Conservation (phyloP, 2,113 vertebrate species). For the Neofelis nebulosa region DNA sequence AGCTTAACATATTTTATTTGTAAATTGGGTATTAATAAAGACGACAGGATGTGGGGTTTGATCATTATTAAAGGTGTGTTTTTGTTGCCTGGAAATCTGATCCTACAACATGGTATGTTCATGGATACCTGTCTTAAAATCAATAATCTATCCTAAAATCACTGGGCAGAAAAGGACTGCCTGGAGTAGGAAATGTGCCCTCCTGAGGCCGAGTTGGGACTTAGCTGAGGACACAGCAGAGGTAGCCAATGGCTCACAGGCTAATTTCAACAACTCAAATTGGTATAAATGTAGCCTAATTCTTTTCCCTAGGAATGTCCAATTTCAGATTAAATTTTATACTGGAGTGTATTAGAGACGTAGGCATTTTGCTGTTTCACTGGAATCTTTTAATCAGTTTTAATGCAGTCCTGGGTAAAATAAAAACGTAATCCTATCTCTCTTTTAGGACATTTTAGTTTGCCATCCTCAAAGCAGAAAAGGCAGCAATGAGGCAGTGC, state of each 20-base stretch:
- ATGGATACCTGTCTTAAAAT: not conserved
- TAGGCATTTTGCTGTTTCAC: not conserved
- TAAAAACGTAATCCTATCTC: constrained; percentile 32
- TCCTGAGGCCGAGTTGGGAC: not conserved
- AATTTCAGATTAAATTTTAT: constrained; percentile 43
- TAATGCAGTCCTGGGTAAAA: constrained; percentile 51
- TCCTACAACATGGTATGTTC: not conserved
- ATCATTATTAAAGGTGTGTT: not conserved
- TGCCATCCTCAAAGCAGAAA: not conserved
- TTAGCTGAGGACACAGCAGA: not conserved
- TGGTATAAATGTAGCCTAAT: not conserved
- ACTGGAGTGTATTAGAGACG: not conserved
- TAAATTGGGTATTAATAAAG: not conserved
- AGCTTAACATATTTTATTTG: not conserved
- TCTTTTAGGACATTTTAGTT: not conserved
- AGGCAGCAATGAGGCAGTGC: not conserved
- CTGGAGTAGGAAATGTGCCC: not conserved
- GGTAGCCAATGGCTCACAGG: not conserved
- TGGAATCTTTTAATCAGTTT: constrained; percentile 49
- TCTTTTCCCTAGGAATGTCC: not conserved
- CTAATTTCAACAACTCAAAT: not conserved
- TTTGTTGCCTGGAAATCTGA: not conserved
- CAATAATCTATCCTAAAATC: not conserved
- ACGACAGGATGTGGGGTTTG: not conserved
- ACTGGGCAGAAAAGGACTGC: not conserved